These are phyloP conservation scores for Noctua pronuba DNA, from an alignment of 2,888 invertebrate genomes.

Conservation along the genomic window DNA sequence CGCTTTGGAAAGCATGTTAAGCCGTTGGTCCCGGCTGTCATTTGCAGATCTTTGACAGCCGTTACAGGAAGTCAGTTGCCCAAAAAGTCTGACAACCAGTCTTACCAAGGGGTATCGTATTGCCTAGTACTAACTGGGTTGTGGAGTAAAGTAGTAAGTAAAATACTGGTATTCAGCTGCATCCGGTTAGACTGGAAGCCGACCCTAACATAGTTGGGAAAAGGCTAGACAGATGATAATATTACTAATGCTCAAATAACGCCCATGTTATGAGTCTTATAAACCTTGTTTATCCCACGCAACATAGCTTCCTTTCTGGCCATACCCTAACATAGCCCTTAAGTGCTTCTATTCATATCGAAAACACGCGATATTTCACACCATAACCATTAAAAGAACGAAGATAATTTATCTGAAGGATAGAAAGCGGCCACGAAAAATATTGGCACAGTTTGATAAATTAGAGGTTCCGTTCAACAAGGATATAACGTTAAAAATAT, in stretches of 20 bases:
- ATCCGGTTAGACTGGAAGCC: no score
- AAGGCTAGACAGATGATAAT: no score
- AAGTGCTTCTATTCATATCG: constrained; percentile 55
- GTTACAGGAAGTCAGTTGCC: no score
- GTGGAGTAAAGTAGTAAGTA: no score
- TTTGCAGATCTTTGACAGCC: no score
- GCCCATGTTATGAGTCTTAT: background rate
- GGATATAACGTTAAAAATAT: constrained; percentile 54
- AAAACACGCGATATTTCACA: constrained; percentile 49
- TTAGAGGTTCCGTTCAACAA: constrained; percentile 15
- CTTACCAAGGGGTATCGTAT: no score
- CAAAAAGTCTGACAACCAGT: no score
- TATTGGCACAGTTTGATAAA: constrained; percentile 59
- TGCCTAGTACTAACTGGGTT: no score
- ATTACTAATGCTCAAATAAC: background rate
- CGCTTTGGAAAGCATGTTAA: no score
- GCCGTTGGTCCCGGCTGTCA: no score
- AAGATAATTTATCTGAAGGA: constrained; percentile 51
- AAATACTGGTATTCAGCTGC: no score
- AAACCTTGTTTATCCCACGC: background rate
- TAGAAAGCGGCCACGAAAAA: constrained; percentile 32
- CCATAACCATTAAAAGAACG: constrained; percentile 40
- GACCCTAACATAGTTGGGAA: no score
- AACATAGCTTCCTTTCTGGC: background rate
- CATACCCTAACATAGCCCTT: background rate